Evolutionary conservation across 2,113 vertebrate genomes (phyloP).

Genomic region (Crotalus viridis): DNA sequence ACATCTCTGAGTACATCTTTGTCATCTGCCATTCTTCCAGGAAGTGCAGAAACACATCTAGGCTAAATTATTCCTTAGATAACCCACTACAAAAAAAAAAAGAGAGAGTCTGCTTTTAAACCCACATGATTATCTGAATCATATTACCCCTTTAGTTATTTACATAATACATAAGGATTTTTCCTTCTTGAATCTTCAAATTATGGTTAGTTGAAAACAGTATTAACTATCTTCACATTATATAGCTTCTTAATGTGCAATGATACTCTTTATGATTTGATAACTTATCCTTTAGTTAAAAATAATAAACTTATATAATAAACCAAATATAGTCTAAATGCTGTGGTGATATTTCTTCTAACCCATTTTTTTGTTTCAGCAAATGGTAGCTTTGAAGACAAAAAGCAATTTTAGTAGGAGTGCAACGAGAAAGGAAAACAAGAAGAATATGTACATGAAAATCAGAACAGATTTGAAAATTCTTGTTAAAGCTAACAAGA

Average conservation of each 20-base stretch:
- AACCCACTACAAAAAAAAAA: constrained; percentile 42
- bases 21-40: constrained; percentile 98
- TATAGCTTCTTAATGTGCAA: not conserved
- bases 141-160: fast-evolving
- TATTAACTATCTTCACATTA: not conserved
- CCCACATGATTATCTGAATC: not conserved
- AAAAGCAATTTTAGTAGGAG: not conserved
- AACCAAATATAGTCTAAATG: not conserved
- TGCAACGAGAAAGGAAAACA: not conserved
- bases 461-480: not conserved
- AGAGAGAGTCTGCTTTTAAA: constrained; percentile 24
- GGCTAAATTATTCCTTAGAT: constrained; percentile 59
- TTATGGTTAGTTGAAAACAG: fast-evolving
- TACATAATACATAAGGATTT: fast-evolving
- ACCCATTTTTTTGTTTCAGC: not conserved
- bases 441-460: not conserved
- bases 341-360: not conserved
- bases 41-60: constrained; percentile 82
- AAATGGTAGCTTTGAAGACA: not conserved
- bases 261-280: not conserved
- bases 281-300: not conserved
- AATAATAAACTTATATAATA: not conserved
- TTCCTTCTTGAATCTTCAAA: fast-evolving
- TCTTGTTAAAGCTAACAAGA: not conserved
- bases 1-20: constrained; percentile 98